Evolutionary conservation across 1,140 invertebrate species (phyloP).

Genomic region (Drosophila subpulchrella): DNA sequence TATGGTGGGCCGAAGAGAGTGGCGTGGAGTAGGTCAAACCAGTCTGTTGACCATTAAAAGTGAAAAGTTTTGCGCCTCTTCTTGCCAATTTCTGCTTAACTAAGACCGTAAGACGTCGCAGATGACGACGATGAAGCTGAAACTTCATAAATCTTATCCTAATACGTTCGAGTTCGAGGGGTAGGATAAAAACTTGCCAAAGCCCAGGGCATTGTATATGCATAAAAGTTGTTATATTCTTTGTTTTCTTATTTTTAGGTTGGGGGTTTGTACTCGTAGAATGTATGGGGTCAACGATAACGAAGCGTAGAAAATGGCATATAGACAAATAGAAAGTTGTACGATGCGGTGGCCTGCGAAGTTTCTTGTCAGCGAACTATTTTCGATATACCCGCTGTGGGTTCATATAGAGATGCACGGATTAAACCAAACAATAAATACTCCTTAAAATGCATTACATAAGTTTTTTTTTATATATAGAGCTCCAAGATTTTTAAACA

Average conservation of each 20-base stretch:
- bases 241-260: constrained; percentile 8
- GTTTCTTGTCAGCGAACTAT: constrained; percentile 38
- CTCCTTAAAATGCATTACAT: not conserved
- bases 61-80: constrained; percentile 68
- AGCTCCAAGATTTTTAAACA: not conserved
- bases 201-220: constrained; percentile 74
- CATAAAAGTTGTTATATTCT: constrained; percentile 67
- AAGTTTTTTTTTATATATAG: not conserved
- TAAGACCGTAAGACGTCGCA: constrained; percentile 41
- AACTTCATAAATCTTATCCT: constrained; percentile 79
- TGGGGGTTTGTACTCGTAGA: not conserved
- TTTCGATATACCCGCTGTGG: not conserved
- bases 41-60: constrained; percentile 76
- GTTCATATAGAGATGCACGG: not conserved
- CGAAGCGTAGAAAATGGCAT: constrained; percentile 55
- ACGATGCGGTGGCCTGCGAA: constrained; percentile 18
- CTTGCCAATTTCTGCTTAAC: constrained; percentile 49
- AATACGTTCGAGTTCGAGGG: constrained; percentile 46
- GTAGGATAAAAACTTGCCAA: constrained; percentile 65
- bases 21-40: constrained; percentile 49
- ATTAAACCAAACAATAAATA: not conserved
- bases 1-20: constrained; percentile 11
- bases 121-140: constrained; percentile 51
- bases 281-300: constrained; percentile 48
- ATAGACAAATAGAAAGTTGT: constrained; percentile 46